Base-by-base conservation (phyloP, 2,888 invertebrate species). In the Volucella bombylans region DNA sequence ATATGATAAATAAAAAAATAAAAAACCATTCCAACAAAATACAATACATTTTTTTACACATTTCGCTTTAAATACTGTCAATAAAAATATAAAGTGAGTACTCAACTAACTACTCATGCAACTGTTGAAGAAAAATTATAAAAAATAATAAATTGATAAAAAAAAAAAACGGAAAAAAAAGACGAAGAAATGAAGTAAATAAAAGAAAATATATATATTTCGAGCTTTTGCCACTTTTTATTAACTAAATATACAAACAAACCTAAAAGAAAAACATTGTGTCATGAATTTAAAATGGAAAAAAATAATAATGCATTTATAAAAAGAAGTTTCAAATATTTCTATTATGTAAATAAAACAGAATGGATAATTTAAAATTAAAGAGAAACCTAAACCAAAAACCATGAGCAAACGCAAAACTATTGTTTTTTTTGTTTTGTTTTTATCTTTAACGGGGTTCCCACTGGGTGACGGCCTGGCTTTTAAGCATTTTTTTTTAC, bases 221-320 rank as follows among this genome's bases (percentile, higher is more conserved):
- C 82, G 85, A 85, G 87, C 87, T 87, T 87, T 87, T 87, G 86
- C 87, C 86, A 87, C 86, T 86, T 87, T 87, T 86, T 86, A 87
- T 82, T 86, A 86, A 82, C 61, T 81, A 86, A 80, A 73, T 86
- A 86, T 81, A 82, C 80, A 82, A 74, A 62, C 14, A 72, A 54
- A 82, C 15, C 10, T 54, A 68, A 62, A 67, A 11, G 14, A 55
- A 50, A 72, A 71, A 82, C 55, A 74, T 59, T 71, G 80, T 85
- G 80, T 85, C 71, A 80, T 85, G 55, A 69, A 83, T 82, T 68
- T 62, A 77, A 81, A 67, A 85, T 85, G 80, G 80, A 72, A 77
- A 67, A 41, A 62, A 68, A 68, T 52, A 59, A 12, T 43, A 52
- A 14, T 59, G 76, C 55, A 67, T 31, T 31, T 31, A 31, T 31